phyloP scores from a whole-genome alignment of 1,140 invertebrate species.

The Lasioglossum albipes region DNA sequence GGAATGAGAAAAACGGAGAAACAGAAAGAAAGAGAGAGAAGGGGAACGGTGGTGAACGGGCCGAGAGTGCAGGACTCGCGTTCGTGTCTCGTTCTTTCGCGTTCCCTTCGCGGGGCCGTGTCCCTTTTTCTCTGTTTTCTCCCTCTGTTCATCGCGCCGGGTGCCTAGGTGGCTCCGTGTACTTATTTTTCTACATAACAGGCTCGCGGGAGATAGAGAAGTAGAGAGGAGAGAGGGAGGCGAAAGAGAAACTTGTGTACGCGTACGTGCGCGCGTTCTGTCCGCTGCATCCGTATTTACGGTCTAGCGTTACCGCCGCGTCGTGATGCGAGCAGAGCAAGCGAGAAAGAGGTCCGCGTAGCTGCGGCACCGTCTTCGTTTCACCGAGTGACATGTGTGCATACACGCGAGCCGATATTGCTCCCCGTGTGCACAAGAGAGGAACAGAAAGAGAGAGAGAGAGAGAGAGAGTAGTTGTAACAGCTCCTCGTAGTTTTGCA shows the following conservation, averaged over 20 bases:
- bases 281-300: background rate
- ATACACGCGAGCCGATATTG: constrained; percentile 22
- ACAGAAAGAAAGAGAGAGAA: constrained; percentile 4
- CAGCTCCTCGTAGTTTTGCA: background rate
- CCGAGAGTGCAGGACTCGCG: constrained; percentile 53
- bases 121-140: constrained; percentile 38
- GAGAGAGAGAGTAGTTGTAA: background rate
- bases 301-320: background rate
- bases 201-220: constrained; percentile 8
- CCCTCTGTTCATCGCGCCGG: constrained; percentile 34
- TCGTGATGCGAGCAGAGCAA: background rate
- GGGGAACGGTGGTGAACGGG: constrained; percentile 53
- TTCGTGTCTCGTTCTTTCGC: constrained; percentile 13
- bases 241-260: background rate
- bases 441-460: background rate
- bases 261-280: background rate
- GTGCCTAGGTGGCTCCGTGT: constrained; percentile 61
- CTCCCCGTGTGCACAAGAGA: background rate
- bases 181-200: constrained; percentile 71
- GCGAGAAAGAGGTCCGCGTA: background rate
- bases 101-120: background rate
- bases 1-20: constrained; percentile 11
- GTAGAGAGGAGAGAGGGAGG: background rate
- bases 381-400: background rate
- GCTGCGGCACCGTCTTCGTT: background rate